Percentiles rank a stretch among this genome's conserved stretches.
These are phyloP conservation scores for Zoanthus sansibaricus DNA, from an alignment of 92 coral and sea anemone genomes.

Conservation along the genomic window DNA sequence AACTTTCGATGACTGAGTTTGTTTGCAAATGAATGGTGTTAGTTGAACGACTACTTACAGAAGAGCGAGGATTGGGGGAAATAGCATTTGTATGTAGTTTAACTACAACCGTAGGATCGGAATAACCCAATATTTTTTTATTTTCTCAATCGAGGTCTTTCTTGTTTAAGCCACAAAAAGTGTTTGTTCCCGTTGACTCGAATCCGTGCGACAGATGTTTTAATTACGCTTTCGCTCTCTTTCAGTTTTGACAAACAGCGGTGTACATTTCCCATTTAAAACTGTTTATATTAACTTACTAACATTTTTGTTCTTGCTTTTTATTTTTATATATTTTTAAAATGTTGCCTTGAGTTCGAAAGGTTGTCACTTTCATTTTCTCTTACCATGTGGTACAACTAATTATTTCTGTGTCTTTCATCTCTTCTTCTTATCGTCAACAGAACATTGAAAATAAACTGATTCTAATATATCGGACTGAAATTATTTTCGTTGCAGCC, in stretches of 20 bases:
- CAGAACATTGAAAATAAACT: neutral
- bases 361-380: neutral
- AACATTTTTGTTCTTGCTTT: neutral
- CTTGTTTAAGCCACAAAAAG: slow-evolving; percentile 5
- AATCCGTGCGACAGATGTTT: slow-evolving; percentile 50
- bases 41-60: slow-evolving; percentile 38
- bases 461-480: neutral
- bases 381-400: slow-evolving; percentile 5
- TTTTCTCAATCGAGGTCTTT: slow-evolving; percentile 3
- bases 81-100: slow-evolving; percentile 17
- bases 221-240: neutral
- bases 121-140: neutral
- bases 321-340: neutral
- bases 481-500: neutral
- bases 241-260: neutral
- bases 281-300: neutral
- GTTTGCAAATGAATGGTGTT: slow-evolving; percentile 88
- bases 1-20: slow-evolving; percentile 83
- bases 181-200: slow-evolving; percentile 12
- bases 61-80: slow-evolving; percentile 55
- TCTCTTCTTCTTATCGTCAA: neutral
- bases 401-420: neutral
- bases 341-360: neutral
- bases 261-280: slow-evolving; percentile 21
- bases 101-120: neutral